Conservation (phyloP, 2,888 invertebrate genomes). For the Athripsodes cinereus region DNA sequence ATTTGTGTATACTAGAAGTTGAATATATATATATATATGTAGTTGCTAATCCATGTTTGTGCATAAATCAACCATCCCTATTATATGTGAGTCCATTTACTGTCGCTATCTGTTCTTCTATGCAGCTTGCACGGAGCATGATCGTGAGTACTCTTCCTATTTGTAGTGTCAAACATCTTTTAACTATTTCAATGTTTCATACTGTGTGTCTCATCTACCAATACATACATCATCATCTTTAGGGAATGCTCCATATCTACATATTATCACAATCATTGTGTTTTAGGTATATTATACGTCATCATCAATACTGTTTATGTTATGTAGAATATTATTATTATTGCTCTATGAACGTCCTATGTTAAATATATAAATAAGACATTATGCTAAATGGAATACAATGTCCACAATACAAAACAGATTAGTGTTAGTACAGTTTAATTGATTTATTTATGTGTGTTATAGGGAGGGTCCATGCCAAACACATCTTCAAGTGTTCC, state of each 20-base stretch:
- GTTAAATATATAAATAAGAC: too few species aligned
- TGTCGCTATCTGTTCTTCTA: conserved; percentile 60
- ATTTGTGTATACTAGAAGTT: too few species aligned
- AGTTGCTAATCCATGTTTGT: conserved; percentile 6
- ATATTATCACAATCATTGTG: not conserved
- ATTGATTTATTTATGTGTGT: conserved; percentile 25
- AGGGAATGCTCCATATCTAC: conserved; percentile 3
- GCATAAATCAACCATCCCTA: conserved; percentile 3
- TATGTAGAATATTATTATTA: too few species aligned
- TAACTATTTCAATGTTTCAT: conserved; percentile 9
- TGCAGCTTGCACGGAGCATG: conserved; percentile 87
- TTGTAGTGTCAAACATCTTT: conserved; percentile 11
- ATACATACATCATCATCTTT: not conserved
- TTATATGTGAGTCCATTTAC: conserved; percentile 33
- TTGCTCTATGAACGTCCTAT: too few species aligned
- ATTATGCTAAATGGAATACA: too few species aligned
- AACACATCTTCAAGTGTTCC: conserved; percentile 86
- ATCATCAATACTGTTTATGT: too few species aligned
- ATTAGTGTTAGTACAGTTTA: not conserved
- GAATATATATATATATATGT: too few species aligned
- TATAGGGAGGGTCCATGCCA: conserved; percentile 83
- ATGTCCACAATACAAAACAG: not conserved
- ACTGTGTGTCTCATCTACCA: not conserved
- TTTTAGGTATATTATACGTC: too few species aligned
- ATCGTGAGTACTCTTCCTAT: conserved; percentile 65